Evolutionary conservation across 2,113 vertebrate species (phyloP).

Genomic region (Vulpes ferrilata): DNA sequence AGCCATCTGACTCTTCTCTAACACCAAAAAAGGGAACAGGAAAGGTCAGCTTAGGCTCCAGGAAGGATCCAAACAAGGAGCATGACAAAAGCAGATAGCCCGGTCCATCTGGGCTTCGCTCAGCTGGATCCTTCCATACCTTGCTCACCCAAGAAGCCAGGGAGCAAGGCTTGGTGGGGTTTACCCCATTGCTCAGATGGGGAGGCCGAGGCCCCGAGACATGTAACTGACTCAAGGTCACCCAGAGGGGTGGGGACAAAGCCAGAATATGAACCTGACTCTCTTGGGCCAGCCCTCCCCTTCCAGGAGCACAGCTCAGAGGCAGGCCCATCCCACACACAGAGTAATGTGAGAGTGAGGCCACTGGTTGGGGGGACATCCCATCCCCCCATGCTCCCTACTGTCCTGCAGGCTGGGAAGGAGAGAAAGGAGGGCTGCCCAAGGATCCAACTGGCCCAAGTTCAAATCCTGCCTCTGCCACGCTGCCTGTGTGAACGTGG

Average conservation of each 20-base stretch:
- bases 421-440: neutral
- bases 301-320: neutral
- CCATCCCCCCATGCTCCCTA: fast-evolving
- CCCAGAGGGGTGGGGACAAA: neutral
- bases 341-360: fast-evolving
- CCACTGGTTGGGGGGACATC: neutral
- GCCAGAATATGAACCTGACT: neutral
- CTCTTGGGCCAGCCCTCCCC: neutral
- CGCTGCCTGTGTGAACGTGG: neutral
- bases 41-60: neutral
- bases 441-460: neutral
- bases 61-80: neutral
- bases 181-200: neutral
- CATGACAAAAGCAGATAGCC: neutral
- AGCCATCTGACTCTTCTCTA: neutral
- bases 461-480: neutral
- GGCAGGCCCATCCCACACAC: neutral
- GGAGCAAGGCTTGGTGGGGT: neutral
- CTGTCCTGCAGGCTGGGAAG: neutral
- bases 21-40: slow-evolving; percentile 26
- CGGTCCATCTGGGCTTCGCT: neutral
- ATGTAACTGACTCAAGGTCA: neutral
- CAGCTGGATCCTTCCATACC: fast-evolving
- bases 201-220: neutral
- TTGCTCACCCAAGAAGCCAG: fast-evolving